Evolutionary conservation across 2,797 vertebrate genomes (phyloP).

Genomic region (Knipowitschia caucasica): DNA sequence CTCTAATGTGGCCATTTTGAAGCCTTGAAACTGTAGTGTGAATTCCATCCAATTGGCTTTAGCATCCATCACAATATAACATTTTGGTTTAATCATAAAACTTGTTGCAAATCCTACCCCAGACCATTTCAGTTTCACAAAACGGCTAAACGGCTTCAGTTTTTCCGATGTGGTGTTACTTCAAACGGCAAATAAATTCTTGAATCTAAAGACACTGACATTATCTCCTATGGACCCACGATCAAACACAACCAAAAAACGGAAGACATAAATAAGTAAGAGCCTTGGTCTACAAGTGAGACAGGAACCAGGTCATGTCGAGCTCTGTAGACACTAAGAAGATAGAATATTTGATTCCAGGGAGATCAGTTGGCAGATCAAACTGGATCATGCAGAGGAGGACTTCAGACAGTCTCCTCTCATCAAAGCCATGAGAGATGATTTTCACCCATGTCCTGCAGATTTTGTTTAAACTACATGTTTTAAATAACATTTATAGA

Average conservation of each 20-base stretch:
- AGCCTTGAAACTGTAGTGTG: neutral
- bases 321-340: slow-evolving; percentile 28
- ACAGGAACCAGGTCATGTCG: slow-evolving; percentile 37
- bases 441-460: slow-evolving; percentile 17
- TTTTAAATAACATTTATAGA: slow-evolving; percentile 7
- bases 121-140: neutral
- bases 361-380: slow-evolving; percentile 42
- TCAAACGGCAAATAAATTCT: no score
- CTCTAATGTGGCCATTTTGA: neutral
- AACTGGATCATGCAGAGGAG: slow-evolving; percentile 30
- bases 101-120: neutral
- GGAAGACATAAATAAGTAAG: slow-evolving; percentile 25
- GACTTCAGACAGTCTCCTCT: slow-evolving; percentile 38
- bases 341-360: slow-evolving; percentile 39
- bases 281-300: slow-evolving; percentile 16
- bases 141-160: no score
- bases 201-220: no score
- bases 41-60: neutral
- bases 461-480: slow-evolving; percentile 18
- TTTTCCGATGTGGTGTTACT: no score
- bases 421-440: slow-evolving; percentile 28
- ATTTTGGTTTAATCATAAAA: neutral
- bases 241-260: slow-evolving; percentile 14
- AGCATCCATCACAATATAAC: neutral
- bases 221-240: neutral